Percentiles rank a stretch among this genome's conserved stretches.
These are phyloP conservation scores for Macrostomum lignano DNA, from an alignment of 1,140 invertebrate genomes.

Conservation along the genomic window DNA sequence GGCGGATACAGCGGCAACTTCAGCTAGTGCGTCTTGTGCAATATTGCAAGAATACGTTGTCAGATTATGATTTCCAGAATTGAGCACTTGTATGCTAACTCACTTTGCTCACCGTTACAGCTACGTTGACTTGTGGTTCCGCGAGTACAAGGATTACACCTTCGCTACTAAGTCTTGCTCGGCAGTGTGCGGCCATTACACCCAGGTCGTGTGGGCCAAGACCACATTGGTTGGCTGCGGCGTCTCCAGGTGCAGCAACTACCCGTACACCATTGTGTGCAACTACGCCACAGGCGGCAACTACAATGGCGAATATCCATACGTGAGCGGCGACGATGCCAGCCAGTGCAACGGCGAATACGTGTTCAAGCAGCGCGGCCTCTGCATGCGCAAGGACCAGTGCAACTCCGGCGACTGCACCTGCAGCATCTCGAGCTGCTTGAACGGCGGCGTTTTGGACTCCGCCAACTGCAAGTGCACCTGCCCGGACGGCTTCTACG, in stretches of 20 bases:
- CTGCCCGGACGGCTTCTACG: too few species aligned
- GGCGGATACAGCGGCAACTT: too few species aligned
- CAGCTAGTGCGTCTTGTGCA: too few species aligned
- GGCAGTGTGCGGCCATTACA: constrained; percentile 5
- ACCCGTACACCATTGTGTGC: constrained; percentile 8
- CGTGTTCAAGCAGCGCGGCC: too few species aligned
- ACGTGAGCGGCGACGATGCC: too few species aligned
- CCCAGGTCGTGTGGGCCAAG: constrained; percentile 8
- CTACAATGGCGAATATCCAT: too few species aligned
- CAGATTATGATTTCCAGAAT: not conserved
- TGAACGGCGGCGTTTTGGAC: too few species aligned
- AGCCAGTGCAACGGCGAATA: too few species aligned
- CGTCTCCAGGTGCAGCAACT: constrained; percentile 2
- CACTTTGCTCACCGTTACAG: not conserved
- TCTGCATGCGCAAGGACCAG: too few species aligned
- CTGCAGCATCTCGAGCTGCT: too few species aligned
- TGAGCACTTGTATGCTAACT: not conserved
- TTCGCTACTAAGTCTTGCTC: not conserved
- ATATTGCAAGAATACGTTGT: constrained; percentile 3
- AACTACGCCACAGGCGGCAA: constrained; percentile 9
- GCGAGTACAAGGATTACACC: not conserved
- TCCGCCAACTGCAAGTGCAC: too few species aligned
- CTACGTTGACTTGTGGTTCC: not conserved
- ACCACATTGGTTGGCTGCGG: constrained; percentile 9
- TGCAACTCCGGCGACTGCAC: too few species aligned